These are phyloP conservation scores for Hemicentrotus pulcherrimus DNA, from an alignment of 35 echinoderm and acorn worm species.

Conservation along the genomic window DNA sequence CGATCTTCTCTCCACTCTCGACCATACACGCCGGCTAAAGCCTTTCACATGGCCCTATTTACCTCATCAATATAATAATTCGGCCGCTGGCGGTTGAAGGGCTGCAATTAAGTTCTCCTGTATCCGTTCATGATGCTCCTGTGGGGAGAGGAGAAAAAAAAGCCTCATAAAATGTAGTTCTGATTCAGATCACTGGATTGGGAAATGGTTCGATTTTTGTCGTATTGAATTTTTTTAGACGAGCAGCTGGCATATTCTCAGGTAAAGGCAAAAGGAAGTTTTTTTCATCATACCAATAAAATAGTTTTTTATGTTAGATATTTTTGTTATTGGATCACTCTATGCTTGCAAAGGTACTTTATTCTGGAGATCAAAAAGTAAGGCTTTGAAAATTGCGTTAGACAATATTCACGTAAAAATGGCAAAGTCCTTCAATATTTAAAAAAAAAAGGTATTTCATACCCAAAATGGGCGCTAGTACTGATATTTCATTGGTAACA, in stretches of 20 bases:
- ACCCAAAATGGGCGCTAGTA: no score
- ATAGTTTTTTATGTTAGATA: not conserved
- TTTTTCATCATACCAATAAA: not conserved
- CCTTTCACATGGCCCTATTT: not conserved
- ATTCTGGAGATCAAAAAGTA: no score
- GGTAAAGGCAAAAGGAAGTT: not conserved
- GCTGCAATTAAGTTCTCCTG: not conserved
- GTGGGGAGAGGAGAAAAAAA: not conserved
- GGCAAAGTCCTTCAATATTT: no score
- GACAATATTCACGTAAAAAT: no score
- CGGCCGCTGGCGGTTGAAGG: constrained; percentile 13
- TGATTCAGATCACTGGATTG: not conserved
- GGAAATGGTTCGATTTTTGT: not conserved
- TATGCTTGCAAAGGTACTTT: no score
- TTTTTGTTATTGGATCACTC: no score
- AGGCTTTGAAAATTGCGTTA: no score
- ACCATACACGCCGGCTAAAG: not conserved
- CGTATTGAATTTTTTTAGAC: not conserved
- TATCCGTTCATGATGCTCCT: not conserved
- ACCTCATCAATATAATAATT: constrained; percentile 6
- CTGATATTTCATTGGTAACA: no score
- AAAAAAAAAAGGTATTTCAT: no score
- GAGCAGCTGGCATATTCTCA: not conserved
- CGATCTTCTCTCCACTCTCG: not conserved
- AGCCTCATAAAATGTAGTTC: not conserved